phyloP scores from a whole-genome alignment of 2,113 vertebrate species.

The Romanogobio albipinnatus region DNA sequence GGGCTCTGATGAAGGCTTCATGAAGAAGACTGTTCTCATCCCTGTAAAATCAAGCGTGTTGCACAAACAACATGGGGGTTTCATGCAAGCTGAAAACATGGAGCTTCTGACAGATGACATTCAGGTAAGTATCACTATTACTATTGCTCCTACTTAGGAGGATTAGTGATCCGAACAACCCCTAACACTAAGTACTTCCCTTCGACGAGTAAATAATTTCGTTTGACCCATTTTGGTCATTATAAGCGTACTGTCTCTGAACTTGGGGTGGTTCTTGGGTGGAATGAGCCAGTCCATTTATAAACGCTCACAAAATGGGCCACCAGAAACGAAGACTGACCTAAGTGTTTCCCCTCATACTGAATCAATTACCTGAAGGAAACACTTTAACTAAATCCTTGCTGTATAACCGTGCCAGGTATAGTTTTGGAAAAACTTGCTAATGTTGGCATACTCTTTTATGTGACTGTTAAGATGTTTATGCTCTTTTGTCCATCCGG shows the following conservation, averaged over 20 bases:
- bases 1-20: slow-evolving; percentile 73
- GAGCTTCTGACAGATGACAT: background rate
- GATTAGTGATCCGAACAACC: background rate
- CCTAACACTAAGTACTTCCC: background rate
- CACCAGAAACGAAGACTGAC: background rate
- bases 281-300: background rate
- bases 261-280: background rate
- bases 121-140: slow-evolving; percentile 23
- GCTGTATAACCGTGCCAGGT: slow-evolving; percentile 1
- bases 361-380: slow-evolving; percentile 51
- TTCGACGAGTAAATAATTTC: background rate
- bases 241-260: background rate
- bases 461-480: slow-evolving; percentile 24
- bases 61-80: background rate
- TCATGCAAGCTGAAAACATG: slow-evolving; percentile 3
- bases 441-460: slow-evolving; percentile 29
- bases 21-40: slow-evolving; percentile 72
- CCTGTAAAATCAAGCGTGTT: slow-evolving; percentile 36
- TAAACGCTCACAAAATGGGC: background rate
- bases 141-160: background rate
- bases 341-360: slow-evolving; percentile 41
- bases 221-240: background rate
- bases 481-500: background rate
- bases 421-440: slow-evolving; percentile 42
- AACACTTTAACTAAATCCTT: slow-evolving; percentile 43